phyloP scores from a whole-genome alignment of 2,113 vertebrate genomes.

The Cygnus atratus region DNA sequence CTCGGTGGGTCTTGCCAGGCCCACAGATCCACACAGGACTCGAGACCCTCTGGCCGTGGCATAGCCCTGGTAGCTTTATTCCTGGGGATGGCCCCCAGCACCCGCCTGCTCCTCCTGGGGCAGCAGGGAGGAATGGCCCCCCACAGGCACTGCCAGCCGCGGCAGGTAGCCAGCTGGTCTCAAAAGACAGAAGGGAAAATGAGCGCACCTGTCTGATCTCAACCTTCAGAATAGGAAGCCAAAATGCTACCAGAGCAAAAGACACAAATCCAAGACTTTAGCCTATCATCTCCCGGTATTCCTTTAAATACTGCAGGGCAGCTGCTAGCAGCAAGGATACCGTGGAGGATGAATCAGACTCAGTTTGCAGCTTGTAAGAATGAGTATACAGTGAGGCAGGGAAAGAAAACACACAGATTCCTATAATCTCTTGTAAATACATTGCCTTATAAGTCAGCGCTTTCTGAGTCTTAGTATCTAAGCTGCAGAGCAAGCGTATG shows the following conservation, averaged over 20 bases:
- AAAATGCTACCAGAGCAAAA: neutral
- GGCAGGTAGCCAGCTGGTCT: neutral
- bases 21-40: neutral
- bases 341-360: neutral
- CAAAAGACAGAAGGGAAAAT: neutral
- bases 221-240: neutral
- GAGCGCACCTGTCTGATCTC: neutral
- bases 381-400: neutral
- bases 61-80: neutral
- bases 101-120: fast-evolving
- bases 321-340: neutral
- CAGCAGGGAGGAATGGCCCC: neutral
- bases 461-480: neutral
- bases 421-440: neutral
- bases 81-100: neutral
- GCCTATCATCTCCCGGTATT: neutral
- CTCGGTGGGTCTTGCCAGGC: neutral
- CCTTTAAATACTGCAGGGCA: neutral
- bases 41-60: neutral
- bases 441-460: neutral
- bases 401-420: neutral
- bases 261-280: fast-evolving
- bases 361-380: neutral
- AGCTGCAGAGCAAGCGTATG: neutral
- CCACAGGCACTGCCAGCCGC: neutral